Percentiles rank a stretch among this genome's conserved stretches.
Evolutionary conservation across 2,113 vertebrate genomes (phyloP).

Genomic region (Recurvirostra avosetta): DNA sequence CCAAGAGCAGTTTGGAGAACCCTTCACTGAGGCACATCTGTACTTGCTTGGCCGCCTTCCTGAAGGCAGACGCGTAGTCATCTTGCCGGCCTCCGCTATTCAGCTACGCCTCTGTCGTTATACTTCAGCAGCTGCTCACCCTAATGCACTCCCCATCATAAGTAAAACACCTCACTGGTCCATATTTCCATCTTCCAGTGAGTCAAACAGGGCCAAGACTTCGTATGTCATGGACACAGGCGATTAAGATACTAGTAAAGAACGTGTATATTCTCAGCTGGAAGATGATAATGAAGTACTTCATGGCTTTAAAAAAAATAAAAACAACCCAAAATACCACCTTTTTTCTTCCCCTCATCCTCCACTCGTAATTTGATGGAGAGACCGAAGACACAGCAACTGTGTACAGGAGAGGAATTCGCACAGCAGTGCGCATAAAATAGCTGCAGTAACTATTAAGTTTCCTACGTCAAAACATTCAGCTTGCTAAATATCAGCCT

Average conservation of each 20-base stretch:
- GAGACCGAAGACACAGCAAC: neutral
- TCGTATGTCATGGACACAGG: accelerated
- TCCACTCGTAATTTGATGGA: neutral
- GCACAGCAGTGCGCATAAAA: neutral
- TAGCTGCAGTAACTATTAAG: neutral
- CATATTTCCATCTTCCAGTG: neutral
- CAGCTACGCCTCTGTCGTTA: neutral
- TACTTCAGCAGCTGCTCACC: neutral
- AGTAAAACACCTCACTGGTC: neutral
- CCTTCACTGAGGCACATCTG: neutral
- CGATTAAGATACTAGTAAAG: neutral
- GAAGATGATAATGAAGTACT: neutral
- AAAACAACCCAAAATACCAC: neutral
- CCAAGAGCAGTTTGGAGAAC: neutral
- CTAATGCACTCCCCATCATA: accelerated
- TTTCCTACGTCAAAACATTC: neutral
- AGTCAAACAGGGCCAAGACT: neutral
- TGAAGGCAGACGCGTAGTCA: neutral
- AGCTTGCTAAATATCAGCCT: neutral
- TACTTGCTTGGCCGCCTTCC: neutral
- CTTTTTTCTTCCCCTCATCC: neutral
- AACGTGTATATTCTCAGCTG: neutral
- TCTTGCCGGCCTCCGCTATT: neutral
- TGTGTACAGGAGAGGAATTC: neutral
- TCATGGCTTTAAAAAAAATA: neutral